Conservation (phyloP, 2,797 vertebrate species). For the Thamnophis elegans region DNA sequence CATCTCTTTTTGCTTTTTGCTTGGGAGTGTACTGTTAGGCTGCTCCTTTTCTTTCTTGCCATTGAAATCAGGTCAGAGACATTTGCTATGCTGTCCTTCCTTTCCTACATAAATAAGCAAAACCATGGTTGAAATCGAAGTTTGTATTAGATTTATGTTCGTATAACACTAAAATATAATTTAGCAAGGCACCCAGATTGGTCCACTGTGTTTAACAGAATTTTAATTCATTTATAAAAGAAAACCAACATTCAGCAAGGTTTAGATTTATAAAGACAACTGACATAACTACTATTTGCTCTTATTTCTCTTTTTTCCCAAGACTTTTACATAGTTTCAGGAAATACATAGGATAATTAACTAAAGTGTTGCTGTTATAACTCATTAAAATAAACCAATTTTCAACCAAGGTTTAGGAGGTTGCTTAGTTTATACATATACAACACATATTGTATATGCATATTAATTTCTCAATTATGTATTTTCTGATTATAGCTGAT, state of each 20-base stretch:
- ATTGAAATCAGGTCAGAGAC: not conserved
- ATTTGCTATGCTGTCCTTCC: not conserved
- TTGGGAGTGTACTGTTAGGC: not conserved
- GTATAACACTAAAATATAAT: not conserved
- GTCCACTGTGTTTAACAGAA: not conserved
- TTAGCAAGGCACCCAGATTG: not conserved
- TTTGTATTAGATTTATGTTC: not conserved
- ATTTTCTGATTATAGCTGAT: not conserved
- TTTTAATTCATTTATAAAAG: not conserved
- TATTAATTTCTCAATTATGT: conserved; percentile 23
- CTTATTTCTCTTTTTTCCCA: not conserved
- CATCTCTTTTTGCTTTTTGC: not conserved
- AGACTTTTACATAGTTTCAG: not conserved
- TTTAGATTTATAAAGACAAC: not conserved
- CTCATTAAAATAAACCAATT: not conserved
- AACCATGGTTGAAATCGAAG: not conserved
- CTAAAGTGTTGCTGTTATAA: not conserved
- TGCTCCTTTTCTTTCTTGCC: not conserved
- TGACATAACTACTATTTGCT: not conserved
- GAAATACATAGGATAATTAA: not conserved
- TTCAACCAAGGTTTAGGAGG: not conserved
- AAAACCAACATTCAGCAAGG: not conserved
- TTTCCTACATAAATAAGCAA: not conserved
- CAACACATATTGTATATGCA: not conserved
- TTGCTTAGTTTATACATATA: not conserved